phyloP scores from a whole-genome alignment of 2,797 vertebrate genomes.

The Onychomys arenicola region DNA sequence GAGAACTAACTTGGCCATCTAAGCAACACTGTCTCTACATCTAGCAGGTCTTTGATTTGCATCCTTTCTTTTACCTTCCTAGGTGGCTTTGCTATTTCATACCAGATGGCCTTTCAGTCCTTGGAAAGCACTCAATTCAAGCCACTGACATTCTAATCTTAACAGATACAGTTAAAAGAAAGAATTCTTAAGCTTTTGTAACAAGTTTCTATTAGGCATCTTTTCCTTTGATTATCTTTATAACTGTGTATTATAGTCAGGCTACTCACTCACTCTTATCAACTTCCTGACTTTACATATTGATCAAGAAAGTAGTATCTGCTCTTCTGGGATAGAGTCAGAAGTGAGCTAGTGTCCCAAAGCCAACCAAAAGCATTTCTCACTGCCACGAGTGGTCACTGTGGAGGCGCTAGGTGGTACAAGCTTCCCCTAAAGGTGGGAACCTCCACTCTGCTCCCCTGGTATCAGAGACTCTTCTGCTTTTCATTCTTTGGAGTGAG shows the following conservation, averaged over 20 bases:
- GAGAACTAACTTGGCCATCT: constrained; percentile 26
- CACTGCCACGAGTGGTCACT: not conserved
- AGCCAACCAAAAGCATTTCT: not conserved
- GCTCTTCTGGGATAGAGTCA: not conserved
- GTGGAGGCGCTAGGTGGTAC: not conserved
- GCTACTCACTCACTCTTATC: constrained; percentile 25
- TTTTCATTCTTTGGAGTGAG: not conserved
- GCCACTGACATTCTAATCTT: not conserved
- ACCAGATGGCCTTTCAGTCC: not conserved
- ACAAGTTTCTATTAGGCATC: constrained; percentile 30
- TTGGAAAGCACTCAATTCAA: constrained; percentile 42
- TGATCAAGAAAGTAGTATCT: not conserved
- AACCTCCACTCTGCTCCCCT: rapidly evolving
- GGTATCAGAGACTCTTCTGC: not conserved
- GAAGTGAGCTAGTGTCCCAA: not conserved
- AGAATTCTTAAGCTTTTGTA: not conserved
- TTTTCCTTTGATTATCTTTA: constrained; percentile 29
- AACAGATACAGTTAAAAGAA: not conserved
- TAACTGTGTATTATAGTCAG: constrained; percentile 11
- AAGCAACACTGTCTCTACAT: not conserved
- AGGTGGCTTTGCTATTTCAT: not conserved
- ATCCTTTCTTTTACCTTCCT: constrained; percentile 51
- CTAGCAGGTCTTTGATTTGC: constrained; percentile 27
- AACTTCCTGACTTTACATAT: constrained; percentile 31
- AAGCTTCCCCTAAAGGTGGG: not conserved